Evolutionary conservation across 2,113 vertebrate species (phyloP), one percentile per base, ranked within the genome.

Genomic region (Bothrops jararaca): DNA sequence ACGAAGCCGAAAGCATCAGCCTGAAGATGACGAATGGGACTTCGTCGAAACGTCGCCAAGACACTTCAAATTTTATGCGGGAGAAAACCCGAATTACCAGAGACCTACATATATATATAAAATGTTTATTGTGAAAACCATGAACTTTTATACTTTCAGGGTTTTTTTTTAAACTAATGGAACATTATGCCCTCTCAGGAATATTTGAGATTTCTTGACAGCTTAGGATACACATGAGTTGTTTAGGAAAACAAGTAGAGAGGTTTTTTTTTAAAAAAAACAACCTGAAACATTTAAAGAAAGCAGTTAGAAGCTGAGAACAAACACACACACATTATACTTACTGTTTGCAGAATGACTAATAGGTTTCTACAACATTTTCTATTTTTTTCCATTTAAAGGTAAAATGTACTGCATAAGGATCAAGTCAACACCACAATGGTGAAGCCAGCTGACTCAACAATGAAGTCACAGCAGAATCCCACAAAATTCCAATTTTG

Each of bases 171-270:
- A 42, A 57, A 23, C 53, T 91, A 85, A 57, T 50, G 29, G 64
- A 85, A 85, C 64, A 29, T 91, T 88, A 64, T 74, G 52, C 23
- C 56, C 52, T 80, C 45, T 85, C 15, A 91, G 69, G 54, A 89
- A 26, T 87, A 85, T 89, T 52, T 87, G 92, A 54, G 34, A 15
- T 64, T n/a, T 91, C 50, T 89, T 89, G 87, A 88, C 93, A 89
- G 86, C 42, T 58, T 57, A 85, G 23, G 74, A 23, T 23, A 85
- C 34, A 54, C 90, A 89, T 45, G 86, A 64, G 24, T 89, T 93
- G 54, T 39, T 91, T 42, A 89, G 69, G 8, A 89, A 60, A 89
- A 53, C 52, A 91, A 56, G 86, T 24, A 12, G 53, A 58, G 50
- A 45, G 53, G 18, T 69, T 50, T 64, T 54, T 52, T 80, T 48